A percentile compares a stretch with the other conserved stretches of the same genome.
Evolutionary conservation across 2,113 vertebrate genomes (phyloP).

Genomic region (Thymallus thymallus): DNA sequence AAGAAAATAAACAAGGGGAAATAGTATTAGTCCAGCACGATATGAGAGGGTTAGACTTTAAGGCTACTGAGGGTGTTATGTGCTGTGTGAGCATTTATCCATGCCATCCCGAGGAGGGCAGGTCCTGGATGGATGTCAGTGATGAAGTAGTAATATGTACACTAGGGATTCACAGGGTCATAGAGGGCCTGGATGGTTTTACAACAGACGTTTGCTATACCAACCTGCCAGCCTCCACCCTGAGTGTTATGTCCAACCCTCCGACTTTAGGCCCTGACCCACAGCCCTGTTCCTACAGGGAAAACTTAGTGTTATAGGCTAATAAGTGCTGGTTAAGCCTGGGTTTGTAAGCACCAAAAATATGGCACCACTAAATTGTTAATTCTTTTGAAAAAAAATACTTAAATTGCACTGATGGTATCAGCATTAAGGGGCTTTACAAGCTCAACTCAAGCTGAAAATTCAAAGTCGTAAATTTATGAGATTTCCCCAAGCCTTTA

Average conservation of each 20-base stretch:
- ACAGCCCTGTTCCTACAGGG: constrained; percentile 24
- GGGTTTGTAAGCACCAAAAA: constrained; percentile 7
- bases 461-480: constrained; percentile 9
- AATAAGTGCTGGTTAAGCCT: constrained; percentile 17
- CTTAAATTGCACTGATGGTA: constrained; percentile 26
- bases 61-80: constrained; percentile 35
- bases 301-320: background rate
- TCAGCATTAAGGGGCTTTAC: constrained; percentile 28
- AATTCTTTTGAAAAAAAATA: background rate
- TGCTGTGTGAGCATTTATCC: constrained; percentile 23
- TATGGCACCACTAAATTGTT: constrained; percentile 26
- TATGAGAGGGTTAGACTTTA: constrained; percentile 46
- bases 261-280: constrained; percentile 33
- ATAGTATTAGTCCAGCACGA: constrained; percentile 59
- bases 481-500: constrained; percentile 36
- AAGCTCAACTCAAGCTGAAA: constrained; percentile 40
- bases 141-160: constrained; percentile 56
- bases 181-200: constrained; percentile 55
- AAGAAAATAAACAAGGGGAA: constrained; percentile 78
- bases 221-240: background rate
- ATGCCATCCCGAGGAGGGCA: constrained; percentile 50
- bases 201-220: constrained; percentile 12
- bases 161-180: constrained; percentile 47
- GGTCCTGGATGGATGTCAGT: constrained; percentile 40
- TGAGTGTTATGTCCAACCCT: constrained; percentile 16